Evolutionary conservation across 2,888 invertebrate species (phyloP).

Genomic region (Caenorhabditis drosophilae): DNA sequence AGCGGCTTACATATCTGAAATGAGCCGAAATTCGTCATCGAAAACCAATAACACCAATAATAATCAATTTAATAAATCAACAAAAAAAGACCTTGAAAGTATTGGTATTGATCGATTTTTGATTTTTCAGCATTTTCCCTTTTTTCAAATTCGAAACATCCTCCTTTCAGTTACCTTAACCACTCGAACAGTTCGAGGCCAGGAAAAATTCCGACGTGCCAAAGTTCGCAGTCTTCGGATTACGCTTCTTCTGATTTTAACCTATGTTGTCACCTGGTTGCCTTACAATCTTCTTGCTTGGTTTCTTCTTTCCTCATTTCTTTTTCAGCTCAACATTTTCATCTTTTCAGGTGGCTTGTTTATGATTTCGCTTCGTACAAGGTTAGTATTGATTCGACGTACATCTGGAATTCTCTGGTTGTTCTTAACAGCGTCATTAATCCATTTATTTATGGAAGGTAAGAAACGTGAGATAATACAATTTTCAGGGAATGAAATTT

Average conservation of each 20-base stretch:
- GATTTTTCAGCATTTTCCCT: background rate
- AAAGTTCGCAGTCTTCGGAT: slow-evolving; percentile 54
- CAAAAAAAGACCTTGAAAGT: slow-evolving; percentile 29
- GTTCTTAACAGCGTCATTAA: slow-evolving; percentile 59
- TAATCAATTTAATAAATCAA: too few relatives aligned
- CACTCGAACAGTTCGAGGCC: slow-evolving; percentile 46
- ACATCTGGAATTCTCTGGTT: slow-evolving; percentile 52
- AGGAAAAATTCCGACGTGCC: slow-evolving; percentile 54
- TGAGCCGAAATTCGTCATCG: slow-evolving; percentile 43
- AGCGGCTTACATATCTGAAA: slow-evolving; percentile 49
- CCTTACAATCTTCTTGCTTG: slow-evolving; percentile 60
- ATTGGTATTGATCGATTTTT: slow-evolving; percentile 14
- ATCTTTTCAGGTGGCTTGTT: slow-evolving; percentile 49
- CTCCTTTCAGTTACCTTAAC: slow-evolving; percentile 39
- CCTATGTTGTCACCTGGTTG: slow-evolving; percentile 58
- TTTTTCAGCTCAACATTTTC: background rate
- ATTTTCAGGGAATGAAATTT: background rate
- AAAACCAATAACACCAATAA: slow-evolving; percentile 25
- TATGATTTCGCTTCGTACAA: slow-evolving; percentile 45
- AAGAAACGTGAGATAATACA: background rate
- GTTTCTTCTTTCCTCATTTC: slow-evolving; percentile 21
- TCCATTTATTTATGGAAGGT: slow-evolving; percentile 60
- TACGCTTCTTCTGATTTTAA: slow-evolving; percentile 56
- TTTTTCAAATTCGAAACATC: background rate
- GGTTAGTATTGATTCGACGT: slow-evolving; percentile 47